phyloP scores from a whole-genome alignment of 2,113 vertebrate genomes.

The Mustela lutreola region DNA sequence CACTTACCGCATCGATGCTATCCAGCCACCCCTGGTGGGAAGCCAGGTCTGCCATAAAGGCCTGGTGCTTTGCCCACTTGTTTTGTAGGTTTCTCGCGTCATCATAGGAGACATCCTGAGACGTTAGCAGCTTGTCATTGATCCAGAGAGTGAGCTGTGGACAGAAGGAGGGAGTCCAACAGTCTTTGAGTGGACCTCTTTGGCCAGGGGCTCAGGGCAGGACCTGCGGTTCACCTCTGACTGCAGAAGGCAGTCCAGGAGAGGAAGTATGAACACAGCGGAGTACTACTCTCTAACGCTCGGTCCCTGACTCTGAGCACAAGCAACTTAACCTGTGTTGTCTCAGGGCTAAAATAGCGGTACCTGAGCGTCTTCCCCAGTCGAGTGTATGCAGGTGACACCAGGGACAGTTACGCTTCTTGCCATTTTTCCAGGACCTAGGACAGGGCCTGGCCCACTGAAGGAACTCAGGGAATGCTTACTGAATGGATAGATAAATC shows the following conservation, averaged over 20 bases:
- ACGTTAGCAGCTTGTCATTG: slow-evolving; percentile 98
- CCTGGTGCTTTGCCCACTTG: slow-evolving; percentile 98
- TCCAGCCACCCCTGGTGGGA: slow-evolving; percentile 95
- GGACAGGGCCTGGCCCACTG: not conserved
- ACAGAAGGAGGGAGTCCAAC: not conserved
- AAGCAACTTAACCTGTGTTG: not conserved
- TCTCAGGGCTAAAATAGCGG: not conserved
- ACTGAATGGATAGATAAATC: not conserved
- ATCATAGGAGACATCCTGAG: slow-evolving; percentile 95
- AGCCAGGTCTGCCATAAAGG: slow-evolving; percentile 95
- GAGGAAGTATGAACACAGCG: not conserved
- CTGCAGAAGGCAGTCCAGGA: not conserved
- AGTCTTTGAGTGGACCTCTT: not conserved
- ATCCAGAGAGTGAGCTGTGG: slow-evolving; percentile 95
- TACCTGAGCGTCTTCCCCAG: not conserved
- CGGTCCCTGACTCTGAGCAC: not conserved
- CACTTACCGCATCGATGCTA: slow-evolving; percentile 94
- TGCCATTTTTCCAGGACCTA: not conserved
- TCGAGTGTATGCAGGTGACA: not conserved
- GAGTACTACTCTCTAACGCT: not conserved
- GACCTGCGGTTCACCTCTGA: not conserved
- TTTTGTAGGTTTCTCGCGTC: slow-evolving; percentile 94
- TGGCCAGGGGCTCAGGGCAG: not conserved
- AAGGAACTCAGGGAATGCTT: not conserved
- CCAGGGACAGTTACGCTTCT: not conserved